A percentile compares a stretch with the other conserved stretches of the same genome.
phyloP scores from a whole-genome alignment of 1,140 invertebrate species.

The Babylonia areolata region DNA sequence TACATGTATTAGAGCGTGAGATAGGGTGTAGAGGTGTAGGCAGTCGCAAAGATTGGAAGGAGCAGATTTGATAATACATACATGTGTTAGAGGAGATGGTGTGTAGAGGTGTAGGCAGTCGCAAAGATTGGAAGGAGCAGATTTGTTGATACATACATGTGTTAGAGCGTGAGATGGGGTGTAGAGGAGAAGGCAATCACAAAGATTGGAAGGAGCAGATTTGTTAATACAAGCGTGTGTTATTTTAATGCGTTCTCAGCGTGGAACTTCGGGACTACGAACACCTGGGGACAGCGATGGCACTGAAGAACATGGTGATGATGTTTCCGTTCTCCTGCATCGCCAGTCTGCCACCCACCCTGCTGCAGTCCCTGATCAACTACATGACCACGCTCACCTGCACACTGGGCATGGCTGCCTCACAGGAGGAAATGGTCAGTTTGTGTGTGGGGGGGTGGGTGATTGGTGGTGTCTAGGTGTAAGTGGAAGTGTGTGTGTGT shows the following conservation, averaged over 20 bases:
- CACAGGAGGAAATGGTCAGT: conserved; percentile 85
- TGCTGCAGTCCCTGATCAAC: conserved; percentile 78
- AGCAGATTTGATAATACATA: too few relatives aligned
- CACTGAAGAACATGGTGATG: conserved; percentile 78
- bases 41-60: too few relatives aligned
- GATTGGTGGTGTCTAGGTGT: background rate
- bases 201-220: too few relatives aligned
- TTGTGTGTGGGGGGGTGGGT: conserved; percentile 1
- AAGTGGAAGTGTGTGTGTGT: background rate
- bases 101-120: too few relatives aligned
- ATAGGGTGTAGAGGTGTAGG: too few relatives aligned
- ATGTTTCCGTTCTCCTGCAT: conserved; percentile 79
- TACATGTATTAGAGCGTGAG: too few relatives aligned
- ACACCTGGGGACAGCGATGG: conserved; percentile 75
- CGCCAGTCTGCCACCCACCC: conserved; percentile 73
- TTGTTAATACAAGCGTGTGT: too few relatives aligned
- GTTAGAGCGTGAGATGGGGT: too few relatives aligned
- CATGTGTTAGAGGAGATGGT: too few relatives aligned
- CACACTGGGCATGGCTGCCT: conserved; percentile 83
- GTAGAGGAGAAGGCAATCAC: too few relatives aligned
- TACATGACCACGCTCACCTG: conserved; percentile 85
- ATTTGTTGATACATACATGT: too few relatives aligned
- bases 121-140: too few relatives aligned
- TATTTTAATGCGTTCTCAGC: conserved; percentile 60
- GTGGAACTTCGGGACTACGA: conserved; percentile 75